Evolutionary conservation across 2,888 invertebrate species (phyloP), one percentile per base, ranked within the genome.

Genomic region (Eupelmus urozonus): DNA sequence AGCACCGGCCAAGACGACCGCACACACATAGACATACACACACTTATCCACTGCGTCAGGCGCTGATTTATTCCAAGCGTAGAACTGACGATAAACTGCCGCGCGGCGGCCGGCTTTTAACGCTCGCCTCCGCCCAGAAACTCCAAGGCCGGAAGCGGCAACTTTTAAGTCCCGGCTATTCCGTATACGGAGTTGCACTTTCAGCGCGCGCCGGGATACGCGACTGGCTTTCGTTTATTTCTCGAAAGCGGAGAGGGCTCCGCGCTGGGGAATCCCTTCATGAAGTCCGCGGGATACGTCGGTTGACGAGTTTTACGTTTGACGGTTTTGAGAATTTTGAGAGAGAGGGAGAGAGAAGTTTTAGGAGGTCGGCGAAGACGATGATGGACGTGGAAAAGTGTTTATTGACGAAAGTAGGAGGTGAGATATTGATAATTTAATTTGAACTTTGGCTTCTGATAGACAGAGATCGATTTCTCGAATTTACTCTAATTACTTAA

Each of bases 21-120:
- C 34, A 34, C 9, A 34, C 9, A 34, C 9, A 34, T 34, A 34
- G 3, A 34, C 9, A 34, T 34, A 34, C 34, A 34, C 9, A 34
- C 34, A 34, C 5, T 5, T 34, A 34, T 34, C 3, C 25, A 1
- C 25, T 34, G 53, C 53, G 18, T 18, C 51, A 53, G n/a, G 34
- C 40, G n/a, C 23, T 69, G 69, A 70, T 70, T 70, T 70, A 70
- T 59, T 57, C 69, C 1, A 18, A 16, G 9, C 34, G 59, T n/a
- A 34, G n/a, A 59, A 1, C 20, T n/a, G 42, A 23, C n/a, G 69
- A 62, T 71, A 71, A 71, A 71, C 62, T 20, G 62, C 62, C 5
- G 7, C n/a, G n/a, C n/a, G n/a, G n/a, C n/a, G n/a, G n/a, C n/a
- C 62, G 27, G 53, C 72, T 72, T 63, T 72, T 72, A 72, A 16